Percentiles rank a stretch among this genome's conserved stretches.
These are phyloP conservation scores for Colinus virginianus DNA, from an alignment of 2,113 vertebrate species.

Conservation along the genomic window DNA sequence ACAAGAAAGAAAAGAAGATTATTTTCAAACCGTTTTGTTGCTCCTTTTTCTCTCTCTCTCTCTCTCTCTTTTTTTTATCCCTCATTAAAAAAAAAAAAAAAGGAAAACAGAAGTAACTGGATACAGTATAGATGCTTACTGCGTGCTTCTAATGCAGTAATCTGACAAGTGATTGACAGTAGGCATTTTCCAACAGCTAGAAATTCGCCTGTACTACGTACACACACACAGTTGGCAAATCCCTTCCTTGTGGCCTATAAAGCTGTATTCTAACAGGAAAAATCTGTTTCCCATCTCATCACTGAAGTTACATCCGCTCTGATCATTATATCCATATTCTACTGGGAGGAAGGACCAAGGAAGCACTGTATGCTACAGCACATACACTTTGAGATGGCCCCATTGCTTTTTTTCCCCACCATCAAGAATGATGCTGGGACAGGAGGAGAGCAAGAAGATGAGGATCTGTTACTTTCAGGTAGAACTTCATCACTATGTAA, in stretches of 20 bases:
- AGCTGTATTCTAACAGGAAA: neutral
- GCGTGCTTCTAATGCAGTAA: neutral
- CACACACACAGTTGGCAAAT: neutral
- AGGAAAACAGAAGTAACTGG: neutral
- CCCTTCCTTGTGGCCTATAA: neutral
- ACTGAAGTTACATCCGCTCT: neutral
- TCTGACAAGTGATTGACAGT: neutral
- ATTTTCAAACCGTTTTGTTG: neutral
- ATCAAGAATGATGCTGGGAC: neutral
- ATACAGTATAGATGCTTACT: neutral
- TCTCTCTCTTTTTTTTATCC: neutral
- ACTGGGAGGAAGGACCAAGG: neutral
- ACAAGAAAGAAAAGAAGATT: neutral
- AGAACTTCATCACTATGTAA: neutral
- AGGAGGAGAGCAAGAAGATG: neutral
- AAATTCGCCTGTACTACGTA: neutral
- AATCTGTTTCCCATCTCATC: neutral
- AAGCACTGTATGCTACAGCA: accelerated
- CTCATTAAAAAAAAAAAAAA: neutral
- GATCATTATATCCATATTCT: neutral
- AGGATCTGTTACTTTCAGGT: neutral
- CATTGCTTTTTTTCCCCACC: accelerated
- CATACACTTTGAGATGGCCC: neutral
- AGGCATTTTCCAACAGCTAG: neutral
- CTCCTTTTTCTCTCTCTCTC: accelerated